These are phyloP conservation scores for Phenacoccus solenopsis DNA, from an alignment of 1,140 invertebrate species.

Conservation along the genomic window DNA sequence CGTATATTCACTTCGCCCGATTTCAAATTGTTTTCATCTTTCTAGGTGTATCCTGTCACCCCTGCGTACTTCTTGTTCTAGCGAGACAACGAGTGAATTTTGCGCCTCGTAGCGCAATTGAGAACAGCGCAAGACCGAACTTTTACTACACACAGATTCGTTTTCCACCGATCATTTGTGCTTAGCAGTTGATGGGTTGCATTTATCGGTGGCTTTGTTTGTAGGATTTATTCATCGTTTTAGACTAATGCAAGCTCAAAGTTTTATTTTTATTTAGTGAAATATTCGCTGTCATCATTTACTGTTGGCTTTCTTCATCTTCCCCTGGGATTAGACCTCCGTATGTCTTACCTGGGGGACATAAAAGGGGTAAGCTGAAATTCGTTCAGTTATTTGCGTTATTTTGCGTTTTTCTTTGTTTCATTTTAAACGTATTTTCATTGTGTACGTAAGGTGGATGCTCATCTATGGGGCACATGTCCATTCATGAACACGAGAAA, in stretches of 20 bases:
- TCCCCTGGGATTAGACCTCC: conserved; percentile 30
- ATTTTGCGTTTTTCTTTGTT: not conserved
- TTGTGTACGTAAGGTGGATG: not conserved
- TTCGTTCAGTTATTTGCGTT: not conserved
- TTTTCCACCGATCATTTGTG: not conserved
- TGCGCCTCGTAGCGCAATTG: too few relatives aligned
- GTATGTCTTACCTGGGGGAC: conserved; percentile 31
- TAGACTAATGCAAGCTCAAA: too few relatives aligned
- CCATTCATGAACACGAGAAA: not conserved
- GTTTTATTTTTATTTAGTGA: not conserved
- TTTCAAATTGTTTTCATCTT: too few relatives aligned
- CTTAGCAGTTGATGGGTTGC: too few relatives aligned
- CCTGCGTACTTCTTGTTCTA: too few relatives aligned
- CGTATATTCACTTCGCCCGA: too few relatives aligned
- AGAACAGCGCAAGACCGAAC: not conserved
- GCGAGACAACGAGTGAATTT: too few relatives aligned
- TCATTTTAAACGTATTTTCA: not conserved
- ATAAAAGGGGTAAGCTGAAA: conserved; percentile 28
- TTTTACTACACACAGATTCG: not conserved
- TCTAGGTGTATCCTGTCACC: too few relatives aligned
- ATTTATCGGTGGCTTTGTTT: not conserved
- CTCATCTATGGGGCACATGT: not conserved
- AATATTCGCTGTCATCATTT: conserved; percentile 26
- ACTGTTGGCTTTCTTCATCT: conserved; percentile 31
- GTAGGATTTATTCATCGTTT: not conserved